phyloP scores from a whole-genome alignment of 1,140 invertebrate species.

The Lerema accius region DNA sequence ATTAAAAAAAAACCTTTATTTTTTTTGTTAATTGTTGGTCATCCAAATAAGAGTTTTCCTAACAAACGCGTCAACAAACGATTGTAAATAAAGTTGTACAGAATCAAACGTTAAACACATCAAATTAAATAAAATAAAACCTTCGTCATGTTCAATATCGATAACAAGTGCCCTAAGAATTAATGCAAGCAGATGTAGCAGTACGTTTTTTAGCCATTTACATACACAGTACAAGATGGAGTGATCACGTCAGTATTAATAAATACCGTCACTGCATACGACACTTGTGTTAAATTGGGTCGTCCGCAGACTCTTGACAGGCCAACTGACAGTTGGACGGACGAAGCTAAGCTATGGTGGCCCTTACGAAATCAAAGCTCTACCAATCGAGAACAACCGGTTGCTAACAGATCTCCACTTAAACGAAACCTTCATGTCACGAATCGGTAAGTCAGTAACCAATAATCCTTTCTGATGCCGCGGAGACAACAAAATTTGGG shows the following conservation, averaged over 20 bases:
- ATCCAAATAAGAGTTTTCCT: too few species aligned
- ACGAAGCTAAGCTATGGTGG: slow-evolving; percentile 28
- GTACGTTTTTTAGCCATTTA: slow-evolving; percentile 3
- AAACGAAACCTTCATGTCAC: background rate
- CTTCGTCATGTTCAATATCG: too few species aligned
- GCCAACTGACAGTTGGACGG: slow-evolving; percentile 20
- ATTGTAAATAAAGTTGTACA: too few species aligned
- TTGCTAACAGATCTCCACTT: slow-evolving; percentile 15
- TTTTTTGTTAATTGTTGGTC: too few species aligned
- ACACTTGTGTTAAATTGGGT: slow-evolving; percentile 24
- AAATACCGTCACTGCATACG: slow-evolving; percentile 24
- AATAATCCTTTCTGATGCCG: background rate
- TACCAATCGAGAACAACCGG: slow-evolving; percentile 18
- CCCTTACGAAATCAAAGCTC: slow-evolving; percentile 34
- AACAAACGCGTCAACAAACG: too few species aligned
- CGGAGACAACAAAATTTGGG: background rate
- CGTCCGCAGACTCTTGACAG: slow-evolving; percentile 7
- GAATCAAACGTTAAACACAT: too few species aligned
- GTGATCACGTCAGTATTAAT: slow-evolving; percentile 27
- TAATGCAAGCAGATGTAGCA: slow-evolving; percentile 25
- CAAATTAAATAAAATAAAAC: too few species aligned
- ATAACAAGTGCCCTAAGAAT: slow-evolving; percentile 24
- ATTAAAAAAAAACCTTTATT: too few species aligned
- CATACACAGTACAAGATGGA: slow-evolving; percentile 16
- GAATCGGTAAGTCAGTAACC: background rate